Evolutionary conservation across 2,797 vertebrate species (phyloP), one percentile per base, ranked within the genome.

Genomic region (Microtus agrestis): DNA sequence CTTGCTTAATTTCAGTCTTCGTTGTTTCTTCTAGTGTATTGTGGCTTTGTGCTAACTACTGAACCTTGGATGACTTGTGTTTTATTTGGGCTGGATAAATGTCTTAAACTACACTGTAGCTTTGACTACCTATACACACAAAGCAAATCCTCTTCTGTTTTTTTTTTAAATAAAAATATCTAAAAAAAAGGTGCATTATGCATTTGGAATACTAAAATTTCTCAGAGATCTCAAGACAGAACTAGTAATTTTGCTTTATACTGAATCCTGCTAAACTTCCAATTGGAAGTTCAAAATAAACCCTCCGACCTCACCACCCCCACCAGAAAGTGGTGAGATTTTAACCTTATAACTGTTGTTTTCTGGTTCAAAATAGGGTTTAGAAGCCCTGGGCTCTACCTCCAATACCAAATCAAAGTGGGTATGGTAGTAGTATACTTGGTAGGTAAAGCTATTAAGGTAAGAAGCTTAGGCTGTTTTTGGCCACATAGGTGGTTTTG

Each of bases 71-170:
- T 90, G n/a, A 87, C 59, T 40, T 84, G 19, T 93, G 0, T 91
- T 96, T 94, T 93, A 91, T 85, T 92, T 67, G 86, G 77, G 5
- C 46, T 87, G 29, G 51, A 51, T 94, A 91, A 91, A 48, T 95
- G 13, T 86, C 27, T 92, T 87, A 71, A 91, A 81, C 76, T 90
- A 27, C 51, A 46, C 51, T 84, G 82, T 0, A 96, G 67, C 48
- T 94, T 94, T 89, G 79, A 95, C 19, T 46, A 4, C 37, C 54
- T 92, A 1, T 88, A 91, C 81, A 96, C 89, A 89, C 67, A 46
- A 56, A 91, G 17, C 63, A 27, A 71, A 82, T 21, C 54, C 56
- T 93, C 2, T 91, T 37, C 81, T 95, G 5, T 23, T 21, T 79
- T 96, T 89, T 69, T 89, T 94, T 51, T 51, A 86, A 86, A 59